Evolutionary conservation across 1,140 invertebrate genomes (phyloP).

Genomic region (Cydia fagiglandana): DNA sequence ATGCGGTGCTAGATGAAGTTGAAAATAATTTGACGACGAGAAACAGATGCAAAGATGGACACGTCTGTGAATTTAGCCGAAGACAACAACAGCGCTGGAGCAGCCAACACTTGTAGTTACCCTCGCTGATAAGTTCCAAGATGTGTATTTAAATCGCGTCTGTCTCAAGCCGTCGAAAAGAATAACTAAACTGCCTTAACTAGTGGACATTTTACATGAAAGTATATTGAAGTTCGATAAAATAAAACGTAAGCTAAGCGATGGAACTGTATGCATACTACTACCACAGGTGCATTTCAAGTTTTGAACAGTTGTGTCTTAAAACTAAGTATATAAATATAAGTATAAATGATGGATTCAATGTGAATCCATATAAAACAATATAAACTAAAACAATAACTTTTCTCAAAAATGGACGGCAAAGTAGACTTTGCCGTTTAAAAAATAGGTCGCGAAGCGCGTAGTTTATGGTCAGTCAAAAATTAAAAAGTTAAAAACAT

Average conservation of each 20-base stretch:
- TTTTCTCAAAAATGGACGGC: too few relatives aligned
- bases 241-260: constrained; percentile 49
- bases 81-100: not conserved
- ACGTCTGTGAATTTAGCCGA: not conserved
- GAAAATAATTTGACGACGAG: not conserved
- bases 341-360: constrained; percentile 45
- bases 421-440: too few relatives aligned
- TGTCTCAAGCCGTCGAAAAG: not conserved
- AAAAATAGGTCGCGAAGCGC: too few relatives aligned
- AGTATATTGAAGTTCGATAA: constrained; percentile 44
- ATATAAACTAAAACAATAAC: constrained; percentile 48
- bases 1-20: constrained; percentile 47
- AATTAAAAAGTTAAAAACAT: too few relatives aligned
- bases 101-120: not conserved
- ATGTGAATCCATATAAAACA: constrained; percentile 53
- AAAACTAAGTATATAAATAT: constrained; percentile 43
- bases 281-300: constrained; percentile 66
- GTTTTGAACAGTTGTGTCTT: constrained; percentile 45
- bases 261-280: constrained; percentile 58
- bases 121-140: not conserved
- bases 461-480: too few relatives aligned
- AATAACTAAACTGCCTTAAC: constrained; percentile 6
- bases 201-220: constrained; percentile 27
- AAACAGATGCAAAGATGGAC: not conserved
- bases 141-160: not conserved